phyloP scores from a whole-genome alignment of 2,113 vertebrate genomes.

The Myotis lucifugus region DNA sequence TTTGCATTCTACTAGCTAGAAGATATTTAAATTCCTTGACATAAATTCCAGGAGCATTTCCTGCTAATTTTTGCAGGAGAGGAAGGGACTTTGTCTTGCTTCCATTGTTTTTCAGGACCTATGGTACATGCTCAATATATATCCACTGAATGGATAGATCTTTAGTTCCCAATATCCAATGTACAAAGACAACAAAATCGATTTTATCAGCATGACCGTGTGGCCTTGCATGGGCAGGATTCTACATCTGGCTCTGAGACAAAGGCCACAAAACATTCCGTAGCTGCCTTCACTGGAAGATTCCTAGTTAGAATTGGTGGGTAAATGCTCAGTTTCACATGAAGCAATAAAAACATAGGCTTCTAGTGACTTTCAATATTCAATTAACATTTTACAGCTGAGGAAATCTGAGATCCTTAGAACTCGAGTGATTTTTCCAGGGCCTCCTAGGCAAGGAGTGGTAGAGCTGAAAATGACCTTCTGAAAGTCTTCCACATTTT shows the following conservation, averaged over 20 bases:
- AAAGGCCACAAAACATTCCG: not conserved
- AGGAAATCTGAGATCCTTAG: not conserved
- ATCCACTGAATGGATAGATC: not conserved
- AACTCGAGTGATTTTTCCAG: conserved; percentile 10
- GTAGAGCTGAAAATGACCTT: not conserved
- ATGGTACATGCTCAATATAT: not conserved
- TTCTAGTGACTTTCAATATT: not conserved
- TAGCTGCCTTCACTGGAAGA: not conserved
- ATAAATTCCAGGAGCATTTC: not conserved
- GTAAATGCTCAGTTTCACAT: not conserved
- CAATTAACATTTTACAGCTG: not conserved
- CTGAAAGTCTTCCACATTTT: not conserved
- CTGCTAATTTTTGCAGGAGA: not conserved
- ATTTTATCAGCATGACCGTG: not conserved
- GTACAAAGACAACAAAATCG: conserved; percentile 6
- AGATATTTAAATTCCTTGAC: not conserved
- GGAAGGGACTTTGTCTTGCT: not conserved
- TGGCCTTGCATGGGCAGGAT: not conserved
- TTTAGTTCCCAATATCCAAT: not conserved
- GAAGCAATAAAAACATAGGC: not conserved
- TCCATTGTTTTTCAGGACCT: not conserved
- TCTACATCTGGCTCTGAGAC: not conserved
- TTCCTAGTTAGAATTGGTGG: not conserved
- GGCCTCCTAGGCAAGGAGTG: not conserved
- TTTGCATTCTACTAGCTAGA: not conserved